Evolutionary conservation across 2,797 vertebrate genomes (phyloP).

Genomic region (Dicrostonyx torquatus): DNA sequence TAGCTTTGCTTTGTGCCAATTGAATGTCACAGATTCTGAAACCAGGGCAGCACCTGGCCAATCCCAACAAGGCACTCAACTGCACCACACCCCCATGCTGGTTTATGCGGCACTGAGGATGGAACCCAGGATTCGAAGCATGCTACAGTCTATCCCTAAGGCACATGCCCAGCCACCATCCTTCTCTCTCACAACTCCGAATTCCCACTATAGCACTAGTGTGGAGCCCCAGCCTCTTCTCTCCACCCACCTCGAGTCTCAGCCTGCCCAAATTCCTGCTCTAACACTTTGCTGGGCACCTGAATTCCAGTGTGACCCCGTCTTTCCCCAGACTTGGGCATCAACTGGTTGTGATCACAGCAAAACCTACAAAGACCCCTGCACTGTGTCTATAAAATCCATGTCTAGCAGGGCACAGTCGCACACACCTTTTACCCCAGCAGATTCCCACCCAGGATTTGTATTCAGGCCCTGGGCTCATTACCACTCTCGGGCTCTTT

Average conservation of each 20-base stretch:
- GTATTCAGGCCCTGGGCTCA: not conserved
- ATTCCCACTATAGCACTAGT: not conserved
- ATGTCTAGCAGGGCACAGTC: not conserved
- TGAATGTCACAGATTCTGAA: not conserved
- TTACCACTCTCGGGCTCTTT: not conserved
- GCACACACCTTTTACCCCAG: not conserved
- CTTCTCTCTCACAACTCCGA: no score
- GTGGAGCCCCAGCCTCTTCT: no score
- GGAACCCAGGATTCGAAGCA: not conserved
- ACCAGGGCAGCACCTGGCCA: not conserved
- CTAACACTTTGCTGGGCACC: not conserved
- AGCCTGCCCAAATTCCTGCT: not conserved
- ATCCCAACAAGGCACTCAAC: not conserved
- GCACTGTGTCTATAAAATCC: not conserved
- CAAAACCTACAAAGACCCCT: not conserved
- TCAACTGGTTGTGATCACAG: not conserved
- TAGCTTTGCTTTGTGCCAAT: not conserved
- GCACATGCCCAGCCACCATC: no score
- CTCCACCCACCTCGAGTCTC: not conserved
- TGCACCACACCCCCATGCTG: not conserved
- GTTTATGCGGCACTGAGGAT: not conserved
- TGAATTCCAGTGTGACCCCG: not conserved
- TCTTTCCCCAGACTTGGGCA: not conserved
- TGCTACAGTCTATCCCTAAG: not conserved
- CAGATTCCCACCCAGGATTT: not conserved